phyloP scores from a whole-genome alignment of 1,140 invertebrate genomes.

The Apis laboriosa region DNA sequence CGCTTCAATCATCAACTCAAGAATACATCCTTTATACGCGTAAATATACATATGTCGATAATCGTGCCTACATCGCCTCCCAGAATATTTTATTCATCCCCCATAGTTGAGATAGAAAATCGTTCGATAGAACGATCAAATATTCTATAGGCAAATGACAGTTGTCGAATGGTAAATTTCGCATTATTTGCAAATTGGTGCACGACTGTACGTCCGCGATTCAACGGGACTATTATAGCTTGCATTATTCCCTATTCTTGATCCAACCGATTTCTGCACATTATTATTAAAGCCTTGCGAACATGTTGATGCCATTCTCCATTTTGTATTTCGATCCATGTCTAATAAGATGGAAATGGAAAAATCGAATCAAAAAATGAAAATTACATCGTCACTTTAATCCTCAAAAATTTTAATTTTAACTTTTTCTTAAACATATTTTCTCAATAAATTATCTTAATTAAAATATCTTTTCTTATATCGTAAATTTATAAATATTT shows the following conservation, averaged over 20 bases:
- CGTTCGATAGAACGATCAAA: conserved; percentile 37
- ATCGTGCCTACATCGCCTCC: background rate
- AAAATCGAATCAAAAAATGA: too few species aligned
- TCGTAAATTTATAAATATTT: too few species aligned
- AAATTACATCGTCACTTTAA: too few species aligned
- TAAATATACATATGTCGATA: background rate
- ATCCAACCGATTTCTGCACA: conserved; percentile 16
- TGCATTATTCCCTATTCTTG: conserved; percentile 39
- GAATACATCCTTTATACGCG: background rate
- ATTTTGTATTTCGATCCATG: background rate
- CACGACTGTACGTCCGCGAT: conserved; percentile 10
- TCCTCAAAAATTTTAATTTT: too few species aligned
- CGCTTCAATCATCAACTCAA: background rate
- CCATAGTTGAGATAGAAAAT: background rate
- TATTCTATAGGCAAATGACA: conserved; percentile 32
- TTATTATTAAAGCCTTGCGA: too few species aligned
- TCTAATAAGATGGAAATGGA: too few species aligned
- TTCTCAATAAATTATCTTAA: too few species aligned
- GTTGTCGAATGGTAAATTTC: conserved; percentile 32
- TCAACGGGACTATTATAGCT: conserved; percentile 11
- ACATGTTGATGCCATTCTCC: background rate
- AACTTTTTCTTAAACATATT: too few species aligned
- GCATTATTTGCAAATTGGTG: conserved; percentile 44
- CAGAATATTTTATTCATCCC: conserved; percentile 35
- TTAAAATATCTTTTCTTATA: too few species aligned